Evolutionary conservation across 2,113 vertebrate genomes (phyloP).

Genomic region (Piaya cayana): DNA sequence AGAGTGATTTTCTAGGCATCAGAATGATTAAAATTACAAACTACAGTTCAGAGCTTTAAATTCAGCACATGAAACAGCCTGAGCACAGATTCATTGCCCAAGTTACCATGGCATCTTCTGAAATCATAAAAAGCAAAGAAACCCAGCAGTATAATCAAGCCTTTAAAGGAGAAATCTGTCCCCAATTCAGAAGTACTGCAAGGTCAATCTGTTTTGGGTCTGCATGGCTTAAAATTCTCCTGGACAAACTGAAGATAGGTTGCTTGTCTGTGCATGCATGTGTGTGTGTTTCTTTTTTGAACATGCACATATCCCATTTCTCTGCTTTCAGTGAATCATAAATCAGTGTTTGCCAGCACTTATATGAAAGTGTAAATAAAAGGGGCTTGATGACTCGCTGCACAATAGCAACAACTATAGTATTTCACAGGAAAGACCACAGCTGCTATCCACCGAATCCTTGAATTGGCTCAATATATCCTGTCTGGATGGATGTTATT

Average conservation of each 20-base stretch:
- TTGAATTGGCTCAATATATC: constrained; percentile 87
- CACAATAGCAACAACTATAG: constrained; percentile 59
- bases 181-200: constrained; percentile 70
- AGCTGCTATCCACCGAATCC: constrained; percentile 82
- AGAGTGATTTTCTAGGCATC: constrained; percentile 11
- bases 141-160: constrained; percentile 30
- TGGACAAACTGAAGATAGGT: neutral
- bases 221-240: constrained; percentile 43
- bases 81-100: constrained; percentile 38
- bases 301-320: neutral
- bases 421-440: constrained; percentile 73
- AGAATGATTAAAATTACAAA: constrained; percentile 19
- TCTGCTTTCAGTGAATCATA: constrained; percentile 53
- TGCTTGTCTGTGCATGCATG: neutral
- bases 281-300: neutral
- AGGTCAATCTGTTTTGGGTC: constrained; percentile 63
- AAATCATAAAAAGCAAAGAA: constrained; percentile 64
- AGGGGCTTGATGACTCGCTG: constrained; percentile 65
- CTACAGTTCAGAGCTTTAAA: constrained; percentile 26
- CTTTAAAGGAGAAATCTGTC: constrained; percentile 60
- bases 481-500: constrained; percentile 76
- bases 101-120: constrained; percentile 58
- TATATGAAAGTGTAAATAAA: constrained; percentile 70
- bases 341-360: constrained; percentile 61
- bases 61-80: constrained; percentile 7